Conservation (phyloP, 2,888 invertebrate genomes). For the Drosophila cognata region DNA sequence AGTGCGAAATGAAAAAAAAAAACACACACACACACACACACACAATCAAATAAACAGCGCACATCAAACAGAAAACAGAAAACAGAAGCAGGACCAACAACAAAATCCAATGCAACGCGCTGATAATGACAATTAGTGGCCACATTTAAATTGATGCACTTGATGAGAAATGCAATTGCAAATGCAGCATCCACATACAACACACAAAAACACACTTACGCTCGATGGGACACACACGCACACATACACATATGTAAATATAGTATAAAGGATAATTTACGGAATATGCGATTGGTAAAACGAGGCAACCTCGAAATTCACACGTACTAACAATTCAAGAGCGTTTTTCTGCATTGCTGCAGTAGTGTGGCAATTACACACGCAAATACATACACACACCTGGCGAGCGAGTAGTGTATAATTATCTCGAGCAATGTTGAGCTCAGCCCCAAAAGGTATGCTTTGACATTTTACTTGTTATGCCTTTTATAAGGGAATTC, state of each 20-base stretch:
- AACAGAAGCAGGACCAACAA: conserved; percentile 15
- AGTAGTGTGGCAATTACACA: conserved; percentile 13
- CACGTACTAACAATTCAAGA: conserved; percentile 68
- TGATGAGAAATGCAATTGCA: conserved; percentile 77
- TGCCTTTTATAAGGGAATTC: background rate
- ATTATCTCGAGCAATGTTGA: conserved; percentile 45
- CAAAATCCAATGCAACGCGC: conserved; percentile 56
- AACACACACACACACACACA: background rate
- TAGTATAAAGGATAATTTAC: conserved; percentile 66
- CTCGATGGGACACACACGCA: conserved; percentile 2
- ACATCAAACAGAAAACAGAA: conserved; percentile 15
- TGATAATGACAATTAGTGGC: conserved; percentile 82
- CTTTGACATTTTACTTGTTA: conserved; percentile 18
- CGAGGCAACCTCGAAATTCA: conserved; percentile 74
- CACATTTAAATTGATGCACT: conserved; percentile 81
- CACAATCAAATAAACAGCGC: conserved; percentile 9
- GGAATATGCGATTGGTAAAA: conserved; percentile 59
- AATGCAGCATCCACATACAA: conserved; percentile 48
- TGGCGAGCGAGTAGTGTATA: conserved; percentile 49
- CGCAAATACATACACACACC: conserved; percentile 31
- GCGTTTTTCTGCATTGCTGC: conserved; percentile 1
- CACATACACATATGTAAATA: conserved; percentile 7
- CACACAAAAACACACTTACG: conserved; percentile 12
- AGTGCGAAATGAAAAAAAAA: background rate
- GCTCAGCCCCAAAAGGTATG: conserved; percentile 22